Evolutionary conservation across 2,797 vertebrate species (phyloP).

Genomic region (Vultur gryphus): DNA sequence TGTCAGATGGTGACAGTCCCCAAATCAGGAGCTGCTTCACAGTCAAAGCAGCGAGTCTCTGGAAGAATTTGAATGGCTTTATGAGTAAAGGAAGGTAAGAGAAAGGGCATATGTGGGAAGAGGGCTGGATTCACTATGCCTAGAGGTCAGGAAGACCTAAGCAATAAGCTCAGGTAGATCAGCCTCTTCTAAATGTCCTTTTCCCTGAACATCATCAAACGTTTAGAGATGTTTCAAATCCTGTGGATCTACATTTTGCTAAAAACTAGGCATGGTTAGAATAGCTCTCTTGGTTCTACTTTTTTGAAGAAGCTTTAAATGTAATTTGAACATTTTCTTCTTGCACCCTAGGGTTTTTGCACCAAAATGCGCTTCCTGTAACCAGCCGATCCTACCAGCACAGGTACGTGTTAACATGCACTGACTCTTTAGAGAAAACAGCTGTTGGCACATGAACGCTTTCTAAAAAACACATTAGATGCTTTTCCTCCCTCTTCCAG

Average conservation of each 20-base stretch:
- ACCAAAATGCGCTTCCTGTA: conserved; percentile 96
- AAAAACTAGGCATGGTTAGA: not conserved
- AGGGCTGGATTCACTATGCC: not conserved
- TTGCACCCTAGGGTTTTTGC: conserved; percentile 89
- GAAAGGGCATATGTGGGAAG: not conserved
- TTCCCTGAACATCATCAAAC: not conserved
- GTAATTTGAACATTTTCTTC: conserved; percentile 16
- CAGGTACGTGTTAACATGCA: conserved; percentile 78
- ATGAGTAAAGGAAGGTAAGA: not conserved
- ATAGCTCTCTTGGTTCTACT: not conserved
- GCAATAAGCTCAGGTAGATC: not conserved
- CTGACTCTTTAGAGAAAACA: not conserved
- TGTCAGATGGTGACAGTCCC: not conserved
- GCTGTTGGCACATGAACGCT: not conserved
- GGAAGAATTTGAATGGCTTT: not conserved
- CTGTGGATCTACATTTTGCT: not conserved
- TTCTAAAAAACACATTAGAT: not conserved
- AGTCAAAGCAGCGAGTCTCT: not conserved
- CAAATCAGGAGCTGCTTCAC: not conserved
- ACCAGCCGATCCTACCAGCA: conserved; percentile 94
- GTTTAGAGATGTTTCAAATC: not conserved
- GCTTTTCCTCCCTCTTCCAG: not conserved
- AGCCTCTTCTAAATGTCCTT: not conserved
- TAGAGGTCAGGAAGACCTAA: not conserved
- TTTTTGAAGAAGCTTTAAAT: not conserved